phyloP scores from a whole-genome alignment of 2,797 vertebrate genomes.

The Galago senegalensis region DNA sequence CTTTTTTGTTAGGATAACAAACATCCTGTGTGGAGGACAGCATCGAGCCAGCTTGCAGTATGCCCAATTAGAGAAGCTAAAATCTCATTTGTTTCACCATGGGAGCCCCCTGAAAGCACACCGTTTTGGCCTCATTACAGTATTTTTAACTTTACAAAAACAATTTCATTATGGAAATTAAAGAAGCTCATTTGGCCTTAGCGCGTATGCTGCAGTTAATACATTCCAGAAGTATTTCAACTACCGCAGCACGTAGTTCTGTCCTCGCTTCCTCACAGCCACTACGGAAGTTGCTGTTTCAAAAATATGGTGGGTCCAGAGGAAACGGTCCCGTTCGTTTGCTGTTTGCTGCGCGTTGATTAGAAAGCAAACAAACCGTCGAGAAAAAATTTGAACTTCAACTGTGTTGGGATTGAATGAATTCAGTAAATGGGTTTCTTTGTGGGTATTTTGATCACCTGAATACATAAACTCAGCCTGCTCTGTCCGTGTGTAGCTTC shows the following conservation, averaged over 20 bases:
- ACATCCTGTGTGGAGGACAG: slow-evolving; percentile 91
- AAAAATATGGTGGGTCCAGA: slow-evolving; percentile 72
- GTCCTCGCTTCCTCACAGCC: slow-evolving; percentile 85
- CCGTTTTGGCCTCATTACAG: slow-evolving; percentile 93
- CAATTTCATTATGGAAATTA: slow-evolving; percentile 94
- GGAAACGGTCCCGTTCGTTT: slow-evolving; percentile 77
- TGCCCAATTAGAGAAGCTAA: slow-evolving; percentile 93
- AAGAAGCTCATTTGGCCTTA: slow-evolving; percentile 91
- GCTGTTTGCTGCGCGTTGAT: slow-evolving; percentile 77
- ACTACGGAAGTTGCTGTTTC: slow-evolving; percentile 78
- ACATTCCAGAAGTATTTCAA: slow-evolving; percentile 90
- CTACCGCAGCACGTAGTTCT: slow-evolving; percentile 86
- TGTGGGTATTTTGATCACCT: background rate
- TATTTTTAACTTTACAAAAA: slow-evolving; percentile 94
- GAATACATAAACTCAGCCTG: background rate
- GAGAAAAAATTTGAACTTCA: slow-evolving; percentile 76
- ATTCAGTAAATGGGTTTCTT: slow-evolving; percentile 48
- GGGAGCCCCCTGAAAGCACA: slow-evolving; percentile 92
- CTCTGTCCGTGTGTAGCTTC: background rate
- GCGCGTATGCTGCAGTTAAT: slow-evolving; percentile 89
- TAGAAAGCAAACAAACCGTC: slow-evolving; percentile 78
- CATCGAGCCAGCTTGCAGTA: slow-evolving; percentile 91
- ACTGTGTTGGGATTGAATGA: background rate
- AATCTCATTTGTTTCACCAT: slow-evolving; percentile 94
- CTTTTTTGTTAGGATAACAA: slow-evolving; percentile 93